phyloP scores from a whole-genome alignment of 2,797 vertebrate genomes.

The Columba guinea region DNA sequence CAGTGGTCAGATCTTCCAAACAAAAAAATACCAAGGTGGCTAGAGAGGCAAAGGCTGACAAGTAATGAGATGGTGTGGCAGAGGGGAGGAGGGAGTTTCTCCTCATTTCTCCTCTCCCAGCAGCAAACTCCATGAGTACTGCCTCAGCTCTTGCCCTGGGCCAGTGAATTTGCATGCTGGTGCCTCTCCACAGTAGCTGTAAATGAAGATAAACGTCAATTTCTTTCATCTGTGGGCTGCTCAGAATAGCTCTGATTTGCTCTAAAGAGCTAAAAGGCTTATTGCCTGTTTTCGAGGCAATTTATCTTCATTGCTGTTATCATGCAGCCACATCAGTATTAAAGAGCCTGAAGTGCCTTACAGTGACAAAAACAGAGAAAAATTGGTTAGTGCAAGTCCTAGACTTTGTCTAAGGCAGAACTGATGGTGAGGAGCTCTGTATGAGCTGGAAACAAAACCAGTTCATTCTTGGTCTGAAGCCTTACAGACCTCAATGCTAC shows the following conservation, averaged over 20 bases:
- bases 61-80: background rate
- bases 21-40: rapidly evolving
- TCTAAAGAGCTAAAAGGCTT: slow-evolving; percentile 56
- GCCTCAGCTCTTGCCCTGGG: background rate
- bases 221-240: background rate
- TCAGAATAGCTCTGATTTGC: slow-evolving; percentile 44
- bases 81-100: background rate
- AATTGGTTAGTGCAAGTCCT: background rate
- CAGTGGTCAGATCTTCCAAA: background rate
- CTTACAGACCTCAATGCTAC: background rate
- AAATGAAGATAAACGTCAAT: slow-evolving; percentile 57
- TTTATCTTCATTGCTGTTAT: slow-evolving; percentile 65
- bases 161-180: slow-evolving; percentile 21
- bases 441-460: background rate
- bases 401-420: background rate
- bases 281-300: slow-evolving; percentile 38
- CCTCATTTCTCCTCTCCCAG: background rate
- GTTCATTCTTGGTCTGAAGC: background rate
- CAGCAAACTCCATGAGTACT: background rate
- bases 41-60: background rate
- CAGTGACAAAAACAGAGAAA: slow-evolving; percentile 19
- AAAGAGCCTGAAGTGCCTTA: background rate
- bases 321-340: slow-evolving; percentile 16
- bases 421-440: background rate
- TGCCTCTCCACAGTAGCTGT: background rate